phyloP scores from a whole-genome alignment of 1,140 invertebrate genomes.

The Xylocopa sonorina region DNA sequence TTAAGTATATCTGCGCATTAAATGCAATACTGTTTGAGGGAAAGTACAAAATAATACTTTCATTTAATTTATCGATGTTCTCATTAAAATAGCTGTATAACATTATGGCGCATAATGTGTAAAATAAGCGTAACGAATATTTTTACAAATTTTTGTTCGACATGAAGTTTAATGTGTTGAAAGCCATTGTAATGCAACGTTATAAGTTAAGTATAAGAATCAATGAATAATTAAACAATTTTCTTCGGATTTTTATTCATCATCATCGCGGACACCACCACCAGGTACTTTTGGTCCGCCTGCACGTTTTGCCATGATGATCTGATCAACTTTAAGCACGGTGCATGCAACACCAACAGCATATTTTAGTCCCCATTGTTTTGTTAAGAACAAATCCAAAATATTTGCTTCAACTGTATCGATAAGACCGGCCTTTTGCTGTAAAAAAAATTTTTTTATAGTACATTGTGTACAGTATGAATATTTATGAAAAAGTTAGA shows the following conservation, averaged over 20 bases:
- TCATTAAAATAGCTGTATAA: constrained; percentile 23
- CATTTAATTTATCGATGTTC: background rate
- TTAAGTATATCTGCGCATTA: background rate
- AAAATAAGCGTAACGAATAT: background rate
- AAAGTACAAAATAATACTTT: constrained; percentile 23
- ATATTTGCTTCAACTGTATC: constrained; percentile 90
- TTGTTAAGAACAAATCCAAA: constrained; percentile 93
- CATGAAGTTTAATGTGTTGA: background rate
- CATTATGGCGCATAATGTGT: background rate
- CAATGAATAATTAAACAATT: background rate
- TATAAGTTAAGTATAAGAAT: constrained; percentile 44
- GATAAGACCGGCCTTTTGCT: constrained; percentile 85
- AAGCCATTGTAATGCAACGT: constrained; percentile 20
- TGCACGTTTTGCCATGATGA: constrained; percentile 98
- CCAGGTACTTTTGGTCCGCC: constrained; percentile 94
- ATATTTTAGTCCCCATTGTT: constrained; percentile 97
- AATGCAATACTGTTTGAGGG: background rate
- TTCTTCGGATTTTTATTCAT: constrained; percentile 80
- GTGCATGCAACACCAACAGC: constrained; percentile 96
- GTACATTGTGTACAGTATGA: background rate
- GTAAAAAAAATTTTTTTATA: constrained; percentile 63
- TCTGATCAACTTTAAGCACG: constrained; percentile 98
- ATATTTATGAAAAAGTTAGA: background rate
- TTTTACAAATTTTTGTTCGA: constrained; percentile 9
- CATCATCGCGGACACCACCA: constrained; percentile 88